Evolutionary conservation across 2,797 vertebrate genomes (phyloP), one percentile per base, ranked within the genome.

Genomic region (Phoxinus dragarum): DNA sequence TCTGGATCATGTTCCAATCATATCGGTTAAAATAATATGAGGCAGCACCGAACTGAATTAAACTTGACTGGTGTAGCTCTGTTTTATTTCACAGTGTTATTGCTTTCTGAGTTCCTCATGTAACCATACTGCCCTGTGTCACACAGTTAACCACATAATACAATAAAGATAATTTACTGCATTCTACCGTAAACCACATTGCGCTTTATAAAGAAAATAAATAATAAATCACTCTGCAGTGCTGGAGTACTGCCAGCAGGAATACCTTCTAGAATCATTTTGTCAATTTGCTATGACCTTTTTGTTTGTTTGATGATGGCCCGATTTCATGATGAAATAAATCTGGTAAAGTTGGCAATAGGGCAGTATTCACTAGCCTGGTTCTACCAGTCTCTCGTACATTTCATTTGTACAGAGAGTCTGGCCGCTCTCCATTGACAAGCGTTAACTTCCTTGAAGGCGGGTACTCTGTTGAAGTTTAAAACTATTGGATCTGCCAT

Each of bases 21-120:
- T 52, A 68, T 31, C 44, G 4, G 72, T 78, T 78, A 82, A 42
- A 84, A 77, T 84, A 84, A 84, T 34, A 80, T 21, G 31, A 75
- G 71, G 27, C 86, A 36, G 66, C 5, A 34, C 17, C 2, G 4
- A 72, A 72, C 71, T 66, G 66, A 77, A 72, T 81, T 66, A 71
- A 52, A 72, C 38, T 79, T 79, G 71, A 66, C 80, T 72, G 34
- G 52, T 64, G 64, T 52, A 56, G 34, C 31, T 81, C 83, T 85
- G 80, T 64, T 83, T 86, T 82, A 79, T 73, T 85, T 88, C 80
- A 64, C 16, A 44, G 44, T 7, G 2, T 73, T 79, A 77, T 73
- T 87, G 78, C 66, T 69, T 42, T 85, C 78, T 19, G 52, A 56
- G 66, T 69, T 42, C 14, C 49, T 71, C 27, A 3, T 78, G 23